Percentiles rank a stretch among this genome's conserved stretches.
Evolutionary conservation across 2,888 invertebrate genomes (phyloP).

Genomic region (Hyposoter dolosus): DNA sequence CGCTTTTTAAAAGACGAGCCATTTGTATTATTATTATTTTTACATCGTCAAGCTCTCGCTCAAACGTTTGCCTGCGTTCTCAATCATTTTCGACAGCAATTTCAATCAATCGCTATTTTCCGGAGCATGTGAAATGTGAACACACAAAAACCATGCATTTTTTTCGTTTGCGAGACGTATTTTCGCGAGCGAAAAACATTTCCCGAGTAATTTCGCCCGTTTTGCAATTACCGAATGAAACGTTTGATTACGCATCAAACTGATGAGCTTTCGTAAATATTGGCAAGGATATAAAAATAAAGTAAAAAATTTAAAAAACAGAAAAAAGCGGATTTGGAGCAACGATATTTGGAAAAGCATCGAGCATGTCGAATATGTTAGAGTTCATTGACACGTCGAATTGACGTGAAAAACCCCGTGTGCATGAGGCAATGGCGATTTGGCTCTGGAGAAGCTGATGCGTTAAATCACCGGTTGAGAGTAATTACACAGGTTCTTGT

Average conservation of each 20-base stretch:
- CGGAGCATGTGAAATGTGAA: neutral
- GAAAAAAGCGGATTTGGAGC: neutral
- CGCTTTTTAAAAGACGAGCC: neutral
- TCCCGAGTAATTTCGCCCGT: no score
- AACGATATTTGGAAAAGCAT: neutral
- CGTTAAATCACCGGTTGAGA: constrained; percentile 68
- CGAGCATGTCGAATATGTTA: neutral
- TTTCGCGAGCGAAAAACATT: no score
- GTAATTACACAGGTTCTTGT: constrained; percentile 72
- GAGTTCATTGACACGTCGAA: neutral
- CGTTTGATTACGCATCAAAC: no score
- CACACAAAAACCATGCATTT: no score
- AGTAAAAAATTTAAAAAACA: neutral
- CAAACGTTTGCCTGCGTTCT: neutral
- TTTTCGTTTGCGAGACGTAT: no score
- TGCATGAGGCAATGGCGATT: constrained; percentile 35
- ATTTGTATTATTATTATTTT: neutral
- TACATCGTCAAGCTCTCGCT: neutral
- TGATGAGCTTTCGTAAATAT: no score
- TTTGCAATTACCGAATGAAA: no score
- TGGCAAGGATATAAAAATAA: no score
- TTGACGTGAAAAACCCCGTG: neutral
- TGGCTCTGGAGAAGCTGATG: constrained; percentile 58
- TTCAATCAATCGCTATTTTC: neutral
- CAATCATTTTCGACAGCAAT: neutral